Evolutionary conservation across 1,140 invertebrate genomes (phyloP).

Genomic region (Micrasema minimum): DNA sequence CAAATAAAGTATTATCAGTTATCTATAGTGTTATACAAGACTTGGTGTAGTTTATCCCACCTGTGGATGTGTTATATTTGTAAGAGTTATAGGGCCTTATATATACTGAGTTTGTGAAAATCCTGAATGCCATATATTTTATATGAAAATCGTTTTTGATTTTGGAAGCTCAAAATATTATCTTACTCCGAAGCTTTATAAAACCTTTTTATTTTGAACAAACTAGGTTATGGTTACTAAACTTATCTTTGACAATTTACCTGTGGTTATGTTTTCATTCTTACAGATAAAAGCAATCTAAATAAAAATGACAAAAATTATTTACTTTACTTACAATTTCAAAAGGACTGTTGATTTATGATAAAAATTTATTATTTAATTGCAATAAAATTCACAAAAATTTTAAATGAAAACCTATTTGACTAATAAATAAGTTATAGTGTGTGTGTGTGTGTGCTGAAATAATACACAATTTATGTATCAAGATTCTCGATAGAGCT

Average conservation of each 20-base stretch:
- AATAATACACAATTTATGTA: no score
- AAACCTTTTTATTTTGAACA: conserved; percentile 7
- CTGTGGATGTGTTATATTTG: conserved; percentile 13
- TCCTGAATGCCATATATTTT: conserved; percentile 14
- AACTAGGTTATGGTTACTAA: conserved; percentile 18
- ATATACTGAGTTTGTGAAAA: neutral
- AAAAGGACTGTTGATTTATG: no score
- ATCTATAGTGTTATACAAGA: conserved; percentile 34
- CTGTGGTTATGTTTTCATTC: neutral
- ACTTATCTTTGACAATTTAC: conserved; percentile 2
- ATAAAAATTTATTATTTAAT: no score
- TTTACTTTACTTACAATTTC: no score
- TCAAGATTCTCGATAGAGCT: no score
- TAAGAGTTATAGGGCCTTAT: conserved; percentile 18
- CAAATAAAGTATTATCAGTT: conserved; percentile 35
- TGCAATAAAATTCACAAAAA: no score
- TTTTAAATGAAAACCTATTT: no score
- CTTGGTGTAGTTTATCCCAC: conserved; percentile 8
- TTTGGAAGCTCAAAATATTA: conserved; percentile 27
- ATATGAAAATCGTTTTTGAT: neutral
- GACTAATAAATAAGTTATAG: no score
- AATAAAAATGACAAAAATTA: no score
- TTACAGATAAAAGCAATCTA: no score
- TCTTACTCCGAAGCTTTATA: neutral
- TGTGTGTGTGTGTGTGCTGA: no score